Percentiles rank a stretch among this genome's conserved stretches.
These are phyloP conservation scores for Sisor rabdophorus DNA, from an alignment of 2,113 vertebrate species.

Conservation along the genomic window DNA sequence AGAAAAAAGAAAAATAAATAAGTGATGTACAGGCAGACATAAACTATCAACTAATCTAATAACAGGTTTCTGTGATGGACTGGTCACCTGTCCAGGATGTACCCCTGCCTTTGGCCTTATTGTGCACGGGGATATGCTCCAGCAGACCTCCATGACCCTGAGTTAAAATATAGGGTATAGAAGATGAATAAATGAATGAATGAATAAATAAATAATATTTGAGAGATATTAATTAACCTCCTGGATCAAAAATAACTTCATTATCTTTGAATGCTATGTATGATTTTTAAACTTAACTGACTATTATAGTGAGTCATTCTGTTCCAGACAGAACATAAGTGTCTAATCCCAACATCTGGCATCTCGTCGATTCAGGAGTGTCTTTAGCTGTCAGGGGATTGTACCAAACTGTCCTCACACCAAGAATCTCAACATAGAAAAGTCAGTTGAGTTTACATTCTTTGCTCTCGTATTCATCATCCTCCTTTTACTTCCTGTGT, in stretches of 20 bases:
- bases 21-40: too few relatives aligned
- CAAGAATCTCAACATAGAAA: not conserved
- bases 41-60: too few relatives aligned
- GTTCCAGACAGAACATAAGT: not conserved
- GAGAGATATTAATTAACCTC: too few relatives aligned
- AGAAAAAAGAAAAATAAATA: too few relatives aligned
- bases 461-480: not conserved
- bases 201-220: too few relatives aligned
- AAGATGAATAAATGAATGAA: too few relatives aligned
- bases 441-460: slow-evolving; percentile 14
- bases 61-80: too few relatives aligned
- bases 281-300: not conserved
- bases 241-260: not conserved
- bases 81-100: too few relatives aligned
- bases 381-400: slow-evolving; percentile 12
- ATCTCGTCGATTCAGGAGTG: not conserved
- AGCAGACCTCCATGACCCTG: too few relatives aligned
- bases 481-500: slow-evolving; percentile 8
- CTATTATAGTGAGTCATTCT: not conserved
- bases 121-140: too few relatives aligned
- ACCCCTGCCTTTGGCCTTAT: too few relatives aligned
- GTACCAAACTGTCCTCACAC: not conserved
- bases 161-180: too few relatives aligned
- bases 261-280: not conserved
- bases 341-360: slow-evolving; percentile 17